Evolutionary conservation across 92 coral and sea anemone genomes (phyloP).

Genomic region (Desmophyllum pertusum): DNA sequence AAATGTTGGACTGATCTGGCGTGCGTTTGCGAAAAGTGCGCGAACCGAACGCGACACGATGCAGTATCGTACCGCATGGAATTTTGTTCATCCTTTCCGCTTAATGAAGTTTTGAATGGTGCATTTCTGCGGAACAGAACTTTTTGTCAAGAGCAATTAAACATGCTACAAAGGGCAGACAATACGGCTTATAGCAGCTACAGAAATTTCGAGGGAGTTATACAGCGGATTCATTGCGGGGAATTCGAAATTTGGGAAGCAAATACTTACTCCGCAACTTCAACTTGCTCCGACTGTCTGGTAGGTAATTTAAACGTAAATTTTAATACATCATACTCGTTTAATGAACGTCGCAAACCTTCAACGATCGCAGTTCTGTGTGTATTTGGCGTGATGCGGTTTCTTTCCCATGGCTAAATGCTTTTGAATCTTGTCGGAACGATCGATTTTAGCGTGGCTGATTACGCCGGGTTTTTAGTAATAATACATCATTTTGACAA

Average conservation of each 20-base stretch:
- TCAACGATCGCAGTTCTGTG: constrained; percentile 15
- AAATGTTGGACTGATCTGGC: constrained; percentile 30
- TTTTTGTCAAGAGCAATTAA: not conserved
- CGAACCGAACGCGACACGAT: not conserved
- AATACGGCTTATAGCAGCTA: not conserved
- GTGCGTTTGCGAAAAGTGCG: constrained; percentile 20
- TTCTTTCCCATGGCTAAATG: not conserved
- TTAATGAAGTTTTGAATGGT: not conserved
- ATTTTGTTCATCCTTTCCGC: constrained; percentile 40
- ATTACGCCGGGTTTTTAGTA: not conserved
- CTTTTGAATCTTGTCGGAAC: constrained; percentile 11
- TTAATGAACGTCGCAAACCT: constrained; percentile 20
- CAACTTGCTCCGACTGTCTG: constrained; percentile 44
- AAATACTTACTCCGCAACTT: constrained; percentile 32
- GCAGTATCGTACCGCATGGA: constrained; percentile 27
- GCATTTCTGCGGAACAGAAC: constrained; percentile 17
- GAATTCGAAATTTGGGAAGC: not conserved
- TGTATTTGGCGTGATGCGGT: constrained; percentile 5
- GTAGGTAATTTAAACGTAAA: constrained; percentile 24
- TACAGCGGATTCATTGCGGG: constrained; percentile 39
- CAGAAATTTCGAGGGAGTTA: constrained; percentile 29
- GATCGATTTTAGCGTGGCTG: not conserved
- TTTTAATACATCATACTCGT: constrained; percentile 11
- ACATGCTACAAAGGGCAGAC: constrained; percentile 21
- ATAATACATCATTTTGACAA: not conserved